Evolutionary conservation across 2,113 vertebrate genomes (phyloP), one percentile per base, ranked within the genome.

Genomic region (Thamnophis sirtalis): DNA sequence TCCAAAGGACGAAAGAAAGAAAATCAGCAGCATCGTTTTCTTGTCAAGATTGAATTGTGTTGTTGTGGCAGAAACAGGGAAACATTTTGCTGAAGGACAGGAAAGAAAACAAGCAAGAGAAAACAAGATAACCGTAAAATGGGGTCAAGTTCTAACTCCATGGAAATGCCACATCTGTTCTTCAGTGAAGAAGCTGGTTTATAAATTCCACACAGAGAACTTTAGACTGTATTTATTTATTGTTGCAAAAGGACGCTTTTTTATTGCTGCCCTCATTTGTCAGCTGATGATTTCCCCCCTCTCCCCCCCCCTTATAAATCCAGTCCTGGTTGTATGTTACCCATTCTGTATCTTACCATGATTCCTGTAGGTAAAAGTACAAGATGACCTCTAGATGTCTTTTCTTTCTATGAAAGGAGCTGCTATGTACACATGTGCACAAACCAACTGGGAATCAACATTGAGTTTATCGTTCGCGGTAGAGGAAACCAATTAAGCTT

Each of bases 381-480:
- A 97, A 97, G 97, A 97, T 95, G 95, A 97, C 97, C 97, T 97
- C 97, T 97, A 97, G 97, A 96, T 97, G 97, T 98, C 98, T 98
- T 98, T 98, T 98, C 97, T 98, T 98, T 98, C 97, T 98, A 97
- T 98, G 98, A 98, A 98, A 98, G 98, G 98, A 98, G 97, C 98
- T 98, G 98, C 97, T 98, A 97, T 97, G 97, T 98, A 98, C 97
- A 97, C 97, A 97, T 96, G 97, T 97, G 97, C 97, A 97, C 97
- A 97, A 96, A 97, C 96, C 97, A 96, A 97, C 97, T 98, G 97
- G 97, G 97, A 98, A 98, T 98, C 97, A 97, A 97, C 97, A 95
- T 95, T 96, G 96, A 97, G 96, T 97, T 97, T 98, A 95, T 97
- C 95, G 95, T 97, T 98, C 96, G 95, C 96, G 97, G 96, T 97